phyloP scores from a whole-genome alignment of 2,888 invertebrate species.

The Eucriotettix oculatus region DNA sequence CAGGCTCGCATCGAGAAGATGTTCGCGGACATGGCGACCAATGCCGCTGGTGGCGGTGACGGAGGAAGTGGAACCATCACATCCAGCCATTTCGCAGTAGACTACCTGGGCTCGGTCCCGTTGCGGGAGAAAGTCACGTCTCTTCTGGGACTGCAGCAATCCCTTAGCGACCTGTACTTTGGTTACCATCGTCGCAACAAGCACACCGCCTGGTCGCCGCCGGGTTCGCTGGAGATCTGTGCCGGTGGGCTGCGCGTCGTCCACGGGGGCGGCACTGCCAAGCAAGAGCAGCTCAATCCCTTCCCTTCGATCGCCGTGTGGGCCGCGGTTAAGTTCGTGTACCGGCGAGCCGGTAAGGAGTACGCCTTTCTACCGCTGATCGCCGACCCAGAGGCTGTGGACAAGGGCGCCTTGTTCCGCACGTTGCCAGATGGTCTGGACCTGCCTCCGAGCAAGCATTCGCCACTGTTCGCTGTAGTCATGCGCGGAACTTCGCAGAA shows the following conservation, averaged over 20 bases:
- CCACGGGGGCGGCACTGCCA: conserved; percentile 22
- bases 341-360: conserved; percentile 37
- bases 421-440: conserved; percentile 23
- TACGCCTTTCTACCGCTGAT: conserved; percentile 74
- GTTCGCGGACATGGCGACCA: conserved; percentile 54
- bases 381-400: conserved; percentile 63
- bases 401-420: conserved; percentile 51
- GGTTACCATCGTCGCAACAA: conserved; percentile 10
- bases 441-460: conserved; percentile 35
- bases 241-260: conserved; percentile 55
- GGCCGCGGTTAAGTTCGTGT: conserved; percentile 77
- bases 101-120: conserved; percentile 67
- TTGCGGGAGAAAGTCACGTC: conserved; percentile 66
- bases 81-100: conserved; percentile 32
- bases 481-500: conserved; percentile 63
- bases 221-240: conserved; percentile 40
- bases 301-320: conserved; percentile 85
- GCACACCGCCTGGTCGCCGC: not conserved
- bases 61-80: not conserved
- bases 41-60: conserved; percentile 28
- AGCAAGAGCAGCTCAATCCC: conserved; percentile 41
- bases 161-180: conserved; percentile 53
- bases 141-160: conserved; percentile 64
- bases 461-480: conserved; percentile 77
- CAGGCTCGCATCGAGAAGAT: conserved; percentile 76